Base-by-base conservation (phyloP, 2,888 invertebrate species). In the Sesia apiformis region DNA sequence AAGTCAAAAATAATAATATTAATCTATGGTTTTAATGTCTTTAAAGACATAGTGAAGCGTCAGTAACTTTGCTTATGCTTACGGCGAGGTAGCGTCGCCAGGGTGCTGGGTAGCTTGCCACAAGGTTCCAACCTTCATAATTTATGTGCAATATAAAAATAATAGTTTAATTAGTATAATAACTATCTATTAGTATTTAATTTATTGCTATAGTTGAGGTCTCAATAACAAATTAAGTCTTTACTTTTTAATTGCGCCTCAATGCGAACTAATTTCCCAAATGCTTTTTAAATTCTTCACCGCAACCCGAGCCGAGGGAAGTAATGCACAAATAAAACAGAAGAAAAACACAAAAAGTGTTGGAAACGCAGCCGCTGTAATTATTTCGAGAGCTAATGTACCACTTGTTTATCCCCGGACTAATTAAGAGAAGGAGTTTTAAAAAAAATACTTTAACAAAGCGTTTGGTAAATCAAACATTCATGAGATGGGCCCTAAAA, bases 371-470 rank as follows among this genome's bases (percentile, higher is more conserved):
- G 74, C 81, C 74, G 68, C 72, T 74, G 84, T 83, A 89, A 88
- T 89, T 88, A 88, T 87, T 80, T 76, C 74, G 78, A 84, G 75
- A 83, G 88, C 84, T 84, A 88, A 88, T 86, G 83, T 82, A 82
- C 83, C 84, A 76, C 80, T 84, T 86, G 87, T 84, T 88, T 87
- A 86, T 86, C 81, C 86, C 82, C 78, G 72, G 81, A 81, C 86
- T 86, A 89, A 89, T 88, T 89, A 88, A 84, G 84, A 81, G 76
- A 73, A 81, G 80, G 79, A 78, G 76, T 81, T 81, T 83, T 70
- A 52, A 66, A 78, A 82, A 85, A 76, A 85, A 76, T 69, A 73
- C 70, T 76, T 38, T 70, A 73, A 70, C 66, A 67, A 67, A 67
- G 75, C 79, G 64, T 78, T 80, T 72, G 67, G 71, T 65, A 74